Conservation (phyloP, 1,140 invertebrate species). For the Bombus ignitus region DNA sequence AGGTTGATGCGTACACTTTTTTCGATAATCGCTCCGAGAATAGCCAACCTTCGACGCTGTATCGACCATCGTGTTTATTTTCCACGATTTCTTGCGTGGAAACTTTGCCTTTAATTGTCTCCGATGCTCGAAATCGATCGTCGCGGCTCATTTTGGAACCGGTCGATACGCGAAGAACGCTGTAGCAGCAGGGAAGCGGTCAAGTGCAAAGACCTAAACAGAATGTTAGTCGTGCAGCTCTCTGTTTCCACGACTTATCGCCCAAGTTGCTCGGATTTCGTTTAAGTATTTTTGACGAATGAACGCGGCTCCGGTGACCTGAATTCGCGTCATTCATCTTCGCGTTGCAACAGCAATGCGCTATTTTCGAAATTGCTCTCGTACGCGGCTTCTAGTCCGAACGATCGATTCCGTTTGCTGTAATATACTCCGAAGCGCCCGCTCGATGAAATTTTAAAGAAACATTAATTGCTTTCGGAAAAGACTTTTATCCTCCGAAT, state of each 20-base stretch:
- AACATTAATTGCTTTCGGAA: neutral
- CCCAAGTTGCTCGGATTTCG: slow-evolving; percentile 19
- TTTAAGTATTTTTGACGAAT: slow-evolving; percentile 47
- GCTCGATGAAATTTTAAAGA: neutral
- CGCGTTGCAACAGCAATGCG: slow-evolving; percentile 39
- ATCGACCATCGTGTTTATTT: neutral
- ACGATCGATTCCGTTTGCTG: neutral
- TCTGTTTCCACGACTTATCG: slow-evolving; percentile 20
- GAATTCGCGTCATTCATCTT: slow-evolving; percentile 66
- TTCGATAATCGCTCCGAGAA: slow-evolving; percentile 8
- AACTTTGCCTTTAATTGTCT: neutral
- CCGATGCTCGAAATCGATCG: neutral
- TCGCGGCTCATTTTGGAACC: neutral
- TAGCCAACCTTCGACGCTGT: neutral
- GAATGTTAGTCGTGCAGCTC: slow-evolving; percentile 71
- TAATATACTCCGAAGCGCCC: too few relatives aligned
- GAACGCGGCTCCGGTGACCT: slow-evolving; percentile 53
- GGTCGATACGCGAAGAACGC: neutral
- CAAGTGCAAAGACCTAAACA: slow-evolving; percentile 77
- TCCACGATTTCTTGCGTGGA: neutral
- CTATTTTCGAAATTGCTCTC: slow-evolving; percentile 29
- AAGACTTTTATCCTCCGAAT: too few relatives aligned
- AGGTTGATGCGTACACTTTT: neutral
- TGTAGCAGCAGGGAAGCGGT: slow-evolving; percentile 64
- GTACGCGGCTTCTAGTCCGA: neutral